Base-by-base conservation (phyloP, 2,113 vertebrate genomes). In the Vireo altiloquus region DNA sequence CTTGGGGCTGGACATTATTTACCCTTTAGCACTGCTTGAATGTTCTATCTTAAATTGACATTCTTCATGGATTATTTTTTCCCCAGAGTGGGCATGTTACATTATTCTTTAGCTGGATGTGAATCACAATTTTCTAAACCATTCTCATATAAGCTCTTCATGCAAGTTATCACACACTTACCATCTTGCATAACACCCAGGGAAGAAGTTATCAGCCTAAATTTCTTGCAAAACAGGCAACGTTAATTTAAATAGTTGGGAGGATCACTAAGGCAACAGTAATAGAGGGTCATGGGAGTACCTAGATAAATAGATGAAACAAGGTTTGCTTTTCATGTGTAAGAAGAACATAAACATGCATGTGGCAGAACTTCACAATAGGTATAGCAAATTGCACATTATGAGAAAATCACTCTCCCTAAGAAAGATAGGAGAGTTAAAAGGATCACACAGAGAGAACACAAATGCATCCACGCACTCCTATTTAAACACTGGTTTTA, bases 231-330 rank as follows among this genome's bases (percentile, higher is more conserved):
- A 94, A 95, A 93, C 52, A 89, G 69, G 72, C 47, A 77, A 40
- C 52, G 37, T 77, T 90, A 74, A 90, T 70, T 83, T 74, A 88
- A 86, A 92, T 52, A 83, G 59, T 7, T 90, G 82, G 59, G 78
- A 95, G 75, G 59, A 93, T 95, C 92, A 66, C 76, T 92, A 95
- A 92, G 82, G 82, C 91, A 94, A 89, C 78, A 88, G 78, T 80
- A 79, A 92, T n/a, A 84, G 53, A 82, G 83, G 65, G 75, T 70
- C 39, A 87, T 76, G 71, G 81, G 59, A 88, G 33, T 74, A 66
- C 70, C 75, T 85, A 80, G 63, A 74, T 61, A 70, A 87, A 90
- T 4, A 78, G 33, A 89, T 68, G 27, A 70, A 49, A 65, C 6
- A 84, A 89, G 21, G n/a, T 81, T 90, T 93, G 79, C 47, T 92